A percentile compares a stretch with the other conserved stretches of the same genome.
phyloP scores from a whole-genome alignment of 2,113 vertebrate species.

The Strigops habroptila region DNA sequence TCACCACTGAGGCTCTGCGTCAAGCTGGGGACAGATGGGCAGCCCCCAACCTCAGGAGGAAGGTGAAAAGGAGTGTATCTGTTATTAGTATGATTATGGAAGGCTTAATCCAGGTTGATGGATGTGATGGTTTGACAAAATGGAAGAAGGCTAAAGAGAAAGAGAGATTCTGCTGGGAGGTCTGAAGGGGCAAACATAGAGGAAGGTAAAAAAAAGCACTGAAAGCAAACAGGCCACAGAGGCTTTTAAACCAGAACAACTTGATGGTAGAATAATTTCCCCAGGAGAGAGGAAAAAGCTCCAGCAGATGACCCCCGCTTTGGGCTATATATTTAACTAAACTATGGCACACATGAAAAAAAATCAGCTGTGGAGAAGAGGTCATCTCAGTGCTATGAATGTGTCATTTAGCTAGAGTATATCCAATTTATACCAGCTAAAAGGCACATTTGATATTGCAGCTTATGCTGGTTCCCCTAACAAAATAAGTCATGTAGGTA shows the following conservation, averaged over 20 bases:
- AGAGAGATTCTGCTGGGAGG: not conserved
- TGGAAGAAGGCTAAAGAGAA: not conserved
- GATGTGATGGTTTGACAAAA: not conserved
- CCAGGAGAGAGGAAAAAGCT: not conserved
- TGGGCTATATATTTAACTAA: slow-evolving; percentile 24
- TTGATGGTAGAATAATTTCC: slow-evolving; percentile 30
- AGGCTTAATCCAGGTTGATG: not conserved
- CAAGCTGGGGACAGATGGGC: not conserved
- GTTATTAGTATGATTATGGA: not conserved
- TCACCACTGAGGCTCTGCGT: not conserved
- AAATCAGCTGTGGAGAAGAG: slow-evolving; percentile 25
- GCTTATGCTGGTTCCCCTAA: not conserved
- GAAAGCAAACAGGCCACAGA: not conserved
- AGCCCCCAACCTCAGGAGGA: not conserved
- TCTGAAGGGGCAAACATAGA: not conserved
- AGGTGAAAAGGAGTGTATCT: not conserved
- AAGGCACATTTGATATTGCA: slow-evolving; percentile 13
- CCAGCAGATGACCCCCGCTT: not conserved
- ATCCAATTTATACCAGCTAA: slow-evolving; percentile 23
- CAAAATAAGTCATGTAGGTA: not conserved
- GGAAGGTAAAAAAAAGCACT: not conserved
- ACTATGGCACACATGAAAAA: slow-evolving; percentile 2
- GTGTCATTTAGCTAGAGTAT: slow-evolving; percentile 23
- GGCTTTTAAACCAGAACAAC: not conserved
- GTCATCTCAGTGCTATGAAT: slow-evolving; percentile 3